Base-by-base conservation (phyloP, 2,888 invertebrate genomes). In the Drosophila incognita region DNA sequence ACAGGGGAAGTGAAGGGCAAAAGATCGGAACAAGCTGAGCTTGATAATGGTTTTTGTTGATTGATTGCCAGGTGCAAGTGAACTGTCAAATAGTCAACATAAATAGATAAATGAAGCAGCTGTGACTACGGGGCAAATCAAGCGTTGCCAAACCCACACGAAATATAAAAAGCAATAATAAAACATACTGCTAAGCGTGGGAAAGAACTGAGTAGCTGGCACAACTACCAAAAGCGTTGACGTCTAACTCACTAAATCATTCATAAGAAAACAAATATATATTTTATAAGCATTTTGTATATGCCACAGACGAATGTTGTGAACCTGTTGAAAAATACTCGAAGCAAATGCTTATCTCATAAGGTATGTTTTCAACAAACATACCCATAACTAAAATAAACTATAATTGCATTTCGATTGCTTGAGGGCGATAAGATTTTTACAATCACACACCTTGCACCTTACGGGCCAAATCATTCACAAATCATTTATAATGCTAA, bases 41-140 rank as follows among this genome's bases (percentile, higher is more conserved):
- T 74, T 70, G 70, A 77, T 77, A 74, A 77, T 77, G 77, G 74
- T 58, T 66, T 66, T 31, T 54, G 63, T 70, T 77, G 77, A 77
- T 77, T 77, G 77, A 77, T 77, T 74, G 78, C 63, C 70, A 77
- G 77, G 74, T 77, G 77, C 74, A 78, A 74, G 74, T 74, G 70
- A 78, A 78, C 77, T 77, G 74, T 74, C 78, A 70, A 69, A 58
- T 29, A 74, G 53, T 69, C 65, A 60, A 72, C 57, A 61, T 70
- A 71, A 48, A 62, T 69, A 64, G 61, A 74, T 61, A 65, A 57
- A 49, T 72, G 62, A 67, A 62, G 40, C 73, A 65, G 56, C 67
- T 64, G 48, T 29, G 56, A 24, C 62, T 63, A 29, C 46, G 42
- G 73, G 62, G 6, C 68, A 58, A 27, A 13, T 42, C 38, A 35